Evolutionary conservation across 2,797 vertebrate species (phyloP), one percentile per base, ranked within the genome.

Genomic region (Diglossa cyanea): DNA sequence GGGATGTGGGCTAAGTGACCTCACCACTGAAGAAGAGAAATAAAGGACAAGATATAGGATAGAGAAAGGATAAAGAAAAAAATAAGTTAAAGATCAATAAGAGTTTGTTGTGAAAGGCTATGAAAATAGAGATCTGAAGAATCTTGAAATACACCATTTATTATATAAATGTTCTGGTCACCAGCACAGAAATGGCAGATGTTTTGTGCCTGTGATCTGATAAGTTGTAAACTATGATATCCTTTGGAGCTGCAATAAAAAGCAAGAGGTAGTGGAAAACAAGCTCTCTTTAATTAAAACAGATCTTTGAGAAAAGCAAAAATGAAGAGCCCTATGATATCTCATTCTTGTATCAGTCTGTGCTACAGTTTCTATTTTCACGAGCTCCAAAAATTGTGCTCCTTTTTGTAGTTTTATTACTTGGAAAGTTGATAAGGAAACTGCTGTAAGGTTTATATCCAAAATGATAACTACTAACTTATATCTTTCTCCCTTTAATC

Each of bases 371-470:
- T 71, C 19, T 48, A 13, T 73, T 82, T 94, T 78, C 84, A 88
- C 2, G 2, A 86, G 10, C 17, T 68, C 13, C 51, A 88, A 82
- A 85, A 70, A 10, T 68, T 87, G 18, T 51, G 11, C 25, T 85
- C 68, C 24, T 77, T 88, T 91, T 87, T 51, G 37, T 63, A 55
- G 42, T 76, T 92, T 90, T 95, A 82, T 81, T 86, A 83, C 39
- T 79, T 86, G 11, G 37, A 81, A 86, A 68, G 17, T 16, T 75
- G 71, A 81, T 84, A 95, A 94, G 51, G n/a, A 92, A 92, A 67
- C 21, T 92, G 33, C 33, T 42, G 17, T 24, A 85, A 93, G 65
- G 17, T 79, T 94, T 88, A 84, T 78, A 83, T 3, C 13, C 77
- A 61, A 88, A 93, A 68, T 75, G 4, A 75, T 65, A 91, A 67